Conservation (phyloP, 2,888 invertebrate species). For the Folsomia manolachei region DNA sequence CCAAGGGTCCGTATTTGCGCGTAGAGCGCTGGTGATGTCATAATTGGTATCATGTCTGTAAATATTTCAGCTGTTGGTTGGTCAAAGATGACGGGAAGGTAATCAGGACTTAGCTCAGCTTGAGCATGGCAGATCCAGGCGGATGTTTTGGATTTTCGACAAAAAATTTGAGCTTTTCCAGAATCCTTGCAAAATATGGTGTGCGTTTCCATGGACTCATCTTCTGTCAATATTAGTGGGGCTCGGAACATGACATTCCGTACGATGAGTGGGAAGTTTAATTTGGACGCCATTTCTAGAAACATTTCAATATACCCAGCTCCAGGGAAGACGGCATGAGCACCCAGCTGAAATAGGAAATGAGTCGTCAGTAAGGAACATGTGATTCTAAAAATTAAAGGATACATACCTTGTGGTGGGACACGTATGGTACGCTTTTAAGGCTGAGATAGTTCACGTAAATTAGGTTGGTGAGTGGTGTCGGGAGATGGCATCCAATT, state of each 20-base stretch:
- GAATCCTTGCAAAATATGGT: background rate
- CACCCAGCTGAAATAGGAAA: no score
- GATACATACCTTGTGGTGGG: background rate
- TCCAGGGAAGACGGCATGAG: background rate
- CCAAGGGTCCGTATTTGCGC: background rate
- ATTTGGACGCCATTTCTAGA: background rate
- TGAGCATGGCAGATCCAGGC: background rate
- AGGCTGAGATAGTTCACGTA: background rate
- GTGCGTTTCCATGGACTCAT: background rate
- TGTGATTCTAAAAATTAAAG: no score
- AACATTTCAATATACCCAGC: background rate
- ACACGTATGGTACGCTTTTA: background rate
- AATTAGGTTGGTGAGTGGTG: background rate
- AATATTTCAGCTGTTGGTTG: background rate
- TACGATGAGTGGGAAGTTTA: background rate
- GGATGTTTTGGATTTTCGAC: background rate
- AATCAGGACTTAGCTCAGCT: background rate
- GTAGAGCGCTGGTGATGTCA: background rate
- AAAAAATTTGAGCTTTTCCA: background rate
- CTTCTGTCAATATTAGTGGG: background rate
- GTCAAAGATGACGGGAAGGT: background rate
- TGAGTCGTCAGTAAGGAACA: no score
- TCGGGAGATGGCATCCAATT: background rate
- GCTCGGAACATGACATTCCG: background rate
- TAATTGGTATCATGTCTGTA: background rate